Evolutionary conservation across 2,888 invertebrate species (phyloP), one percentile per base, ranked within the genome.

Genomic region (Drosophila putrida): DNA sequence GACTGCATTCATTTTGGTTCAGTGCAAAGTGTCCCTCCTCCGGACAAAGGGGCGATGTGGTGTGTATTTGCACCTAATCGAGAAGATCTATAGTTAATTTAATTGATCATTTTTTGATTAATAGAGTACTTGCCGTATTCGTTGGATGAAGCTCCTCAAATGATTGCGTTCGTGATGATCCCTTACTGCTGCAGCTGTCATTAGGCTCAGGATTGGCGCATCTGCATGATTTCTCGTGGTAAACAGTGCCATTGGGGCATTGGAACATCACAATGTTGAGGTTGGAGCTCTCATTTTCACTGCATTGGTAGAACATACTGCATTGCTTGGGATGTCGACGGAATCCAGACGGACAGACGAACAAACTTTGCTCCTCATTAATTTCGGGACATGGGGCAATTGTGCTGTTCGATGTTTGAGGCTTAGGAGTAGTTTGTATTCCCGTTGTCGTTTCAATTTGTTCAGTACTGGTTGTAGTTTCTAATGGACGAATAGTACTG

Each of bases 261-360:
- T 95, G 95, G 79, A 97, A 94, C 8, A 95, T 94, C 2, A 96
- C 94, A 70, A 97, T 94, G 90, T 95, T 96, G n/a, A 95, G 93
- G 75, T 96, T 95, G 88, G 95, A 95, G 47, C 93, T 95, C 31
- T 94, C 94, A 63, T 94, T 94, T 78, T 94, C 94, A 15, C 95
- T 95, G 84, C 97, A 97, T 91, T 97, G 97, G 90, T 97, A 97
- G 93, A 97, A 97, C 80, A 96, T 92, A 87, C 96, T 96, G 84
- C 97, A 97, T 88, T 95, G 95, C 90, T 96, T 96, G 0, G 97
- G 96, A 93, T 97, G 97, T 74, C 96, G 94, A 88, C 94, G 94
- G 92, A 97, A 97, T 38, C 97, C 96, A 6, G 96, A 96, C 8
- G 97, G 97, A 89, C 97, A 97, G 2, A 96, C 94, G 62, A 95